These are phyloP conservation scores for Egretta garzetta DNA, from an alignment of 2,113 vertebrate species.

Conservation along the genomic window DNA sequence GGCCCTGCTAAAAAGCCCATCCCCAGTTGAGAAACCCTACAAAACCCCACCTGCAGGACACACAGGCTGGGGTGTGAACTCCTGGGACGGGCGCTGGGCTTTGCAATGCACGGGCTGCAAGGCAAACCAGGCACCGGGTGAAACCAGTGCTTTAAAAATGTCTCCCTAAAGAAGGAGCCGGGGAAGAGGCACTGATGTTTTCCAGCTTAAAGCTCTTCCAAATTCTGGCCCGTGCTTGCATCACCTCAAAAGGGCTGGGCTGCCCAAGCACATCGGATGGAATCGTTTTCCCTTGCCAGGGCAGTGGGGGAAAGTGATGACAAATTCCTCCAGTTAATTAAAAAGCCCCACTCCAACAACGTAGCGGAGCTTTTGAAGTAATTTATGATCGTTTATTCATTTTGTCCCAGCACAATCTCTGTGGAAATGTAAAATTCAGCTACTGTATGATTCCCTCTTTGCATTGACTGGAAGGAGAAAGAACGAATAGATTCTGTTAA, in stretches of 20 bases:
- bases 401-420: slow-evolving; percentile 53
- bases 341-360: slow-evolving; percentile 19
- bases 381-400: slow-evolving; percentile 51
- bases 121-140: neutral
- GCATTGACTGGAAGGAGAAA: neutral
- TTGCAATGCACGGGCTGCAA: neutral
- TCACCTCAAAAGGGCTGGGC: neutral
- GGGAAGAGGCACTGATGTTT: neutral
- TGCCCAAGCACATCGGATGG: neutral
- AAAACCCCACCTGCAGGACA: neutral
- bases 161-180: neutral
- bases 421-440: slow-evolving; percentile 26
- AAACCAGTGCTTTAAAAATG: neutral
- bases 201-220: neutral
- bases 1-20: neutral
- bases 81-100: fast-evolving
- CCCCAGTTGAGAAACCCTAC: neutral
- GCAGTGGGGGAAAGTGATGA: neutral
- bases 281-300: neutral
- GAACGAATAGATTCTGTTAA: slow-evolving; percentile 5
- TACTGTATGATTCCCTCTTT: neutral
- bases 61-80: fast-evolving
- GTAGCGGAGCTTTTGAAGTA: slow-evolving; percentile 36
- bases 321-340: slow-evolving; percentile 70
- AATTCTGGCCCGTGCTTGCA: neutral